These are phyloP conservation scores for Lepilemur ruficaudatus DNA, from an alignment of 2,797 vertebrate genomes.

Conservation along the genomic window DNA sequence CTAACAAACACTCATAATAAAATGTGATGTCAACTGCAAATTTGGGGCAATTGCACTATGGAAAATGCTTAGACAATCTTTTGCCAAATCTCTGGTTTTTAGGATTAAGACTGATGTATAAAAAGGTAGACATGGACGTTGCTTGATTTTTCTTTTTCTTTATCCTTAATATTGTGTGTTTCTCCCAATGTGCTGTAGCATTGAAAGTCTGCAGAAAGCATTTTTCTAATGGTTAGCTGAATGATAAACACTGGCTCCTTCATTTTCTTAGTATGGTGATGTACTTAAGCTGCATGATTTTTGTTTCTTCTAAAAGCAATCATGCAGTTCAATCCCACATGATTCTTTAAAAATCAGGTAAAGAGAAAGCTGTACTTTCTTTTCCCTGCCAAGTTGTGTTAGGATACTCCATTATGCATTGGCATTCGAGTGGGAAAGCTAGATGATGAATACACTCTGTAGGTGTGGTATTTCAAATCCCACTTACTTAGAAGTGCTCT, in stretches of 20 bases:
- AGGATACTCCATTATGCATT: background rate
- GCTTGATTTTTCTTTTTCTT: background rate
- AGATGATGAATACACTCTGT: background rate
- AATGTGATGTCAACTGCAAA: background rate
- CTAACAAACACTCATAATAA: background rate
- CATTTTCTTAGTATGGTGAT: background rate
- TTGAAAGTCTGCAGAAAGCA: background rate
- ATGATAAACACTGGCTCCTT: background rate
- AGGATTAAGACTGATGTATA: background rate
- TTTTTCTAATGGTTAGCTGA: background rate
- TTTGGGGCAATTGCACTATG: background rate
- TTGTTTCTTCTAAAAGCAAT: background rate
- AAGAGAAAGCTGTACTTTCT: background rate
- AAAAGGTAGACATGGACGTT: background rate
- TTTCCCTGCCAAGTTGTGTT: background rate
- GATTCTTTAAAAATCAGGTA: slow-evolving; percentile 17
- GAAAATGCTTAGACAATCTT: background rate
- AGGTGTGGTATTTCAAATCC: slow-evolving; percentile 39
- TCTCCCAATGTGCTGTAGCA: background rate
- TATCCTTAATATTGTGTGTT: background rate
- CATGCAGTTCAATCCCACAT: background rate
- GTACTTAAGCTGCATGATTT: background rate
- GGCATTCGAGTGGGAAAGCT: background rate
- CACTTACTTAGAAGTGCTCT: background rate
- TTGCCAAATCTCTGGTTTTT: background rate